Conservation (phyloP, 2,113 vertebrate genomes). For the Verasper variegatus region DNA sequence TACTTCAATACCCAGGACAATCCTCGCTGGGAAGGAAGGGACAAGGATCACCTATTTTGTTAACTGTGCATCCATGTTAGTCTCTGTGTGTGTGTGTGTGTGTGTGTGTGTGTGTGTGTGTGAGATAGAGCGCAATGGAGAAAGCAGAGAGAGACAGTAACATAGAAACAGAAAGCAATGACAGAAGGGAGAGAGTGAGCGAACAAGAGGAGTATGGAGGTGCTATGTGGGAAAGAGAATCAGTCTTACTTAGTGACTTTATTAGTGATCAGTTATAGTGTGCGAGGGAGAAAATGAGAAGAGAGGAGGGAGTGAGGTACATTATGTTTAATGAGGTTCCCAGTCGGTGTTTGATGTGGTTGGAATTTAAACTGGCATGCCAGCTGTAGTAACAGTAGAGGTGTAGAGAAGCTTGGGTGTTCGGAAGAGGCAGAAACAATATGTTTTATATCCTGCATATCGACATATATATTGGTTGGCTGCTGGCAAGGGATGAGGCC, state of each 20-base stretch:
- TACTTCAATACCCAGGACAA: slow-evolving; percentile 48
- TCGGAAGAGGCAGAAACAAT: slow-evolving; percentile 1
- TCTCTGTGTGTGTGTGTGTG: slow-evolving; percentile 8
- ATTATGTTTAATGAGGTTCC: slow-evolving; percentile 41
- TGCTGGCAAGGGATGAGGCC: neutral
- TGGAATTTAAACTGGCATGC: slow-evolving; percentile 28
- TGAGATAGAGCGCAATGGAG: too few species aligned
- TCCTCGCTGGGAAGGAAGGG: slow-evolving; percentile 27
- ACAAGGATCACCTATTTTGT: slow-evolving; percentile 51
- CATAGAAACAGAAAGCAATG: neutral
- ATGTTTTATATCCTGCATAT: slow-evolving; percentile 3
- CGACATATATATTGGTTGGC: slow-evolving; percentile 14
- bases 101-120: neutral
- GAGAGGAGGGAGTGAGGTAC: slow-evolving; percentile 10
- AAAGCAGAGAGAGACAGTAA: neutral
- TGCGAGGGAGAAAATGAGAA: neutral
- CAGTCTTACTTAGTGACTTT: slow-evolving; percentile 52
- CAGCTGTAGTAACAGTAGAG: neutral
- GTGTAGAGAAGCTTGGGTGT: neutral
- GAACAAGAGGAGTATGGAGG: slow-evolving; percentile 3
- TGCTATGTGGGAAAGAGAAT: slow-evolving; percentile 28
- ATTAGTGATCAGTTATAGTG: slow-evolving; percentile 49
- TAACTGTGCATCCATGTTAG: slow-evolving; percentile 25
- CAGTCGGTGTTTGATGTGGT: slow-evolving; percentile 29
- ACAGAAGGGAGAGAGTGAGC: neutral